Percentiles rank a stretch among this genome's conserved stretches.
phyloP scores from a whole-genome alignment of 1,140 invertebrate genomes.

The Sminthurinus signatus region DNA sequence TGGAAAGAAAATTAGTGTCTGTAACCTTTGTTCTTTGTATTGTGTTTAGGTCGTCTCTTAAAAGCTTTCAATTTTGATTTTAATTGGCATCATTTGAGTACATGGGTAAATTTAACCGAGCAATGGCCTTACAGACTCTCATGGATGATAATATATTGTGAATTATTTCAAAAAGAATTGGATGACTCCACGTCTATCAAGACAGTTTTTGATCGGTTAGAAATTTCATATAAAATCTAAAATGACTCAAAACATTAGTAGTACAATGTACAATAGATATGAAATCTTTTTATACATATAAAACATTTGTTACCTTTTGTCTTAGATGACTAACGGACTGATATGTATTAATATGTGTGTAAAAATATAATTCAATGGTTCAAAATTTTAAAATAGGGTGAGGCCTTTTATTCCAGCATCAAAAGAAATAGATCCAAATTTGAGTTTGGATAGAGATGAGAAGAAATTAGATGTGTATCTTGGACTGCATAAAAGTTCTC shows the following conservation, averaged over 20 bases:
- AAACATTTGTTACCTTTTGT: no score
- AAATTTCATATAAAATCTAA: background rate
- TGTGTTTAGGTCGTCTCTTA: slow-evolving; percentile 68
- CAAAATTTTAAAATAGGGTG: slow-evolving; percentile 53
- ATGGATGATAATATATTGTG: slow-evolving; percentile 93
- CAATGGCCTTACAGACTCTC: slow-evolving; percentile 97
- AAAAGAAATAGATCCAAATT: slow-evolving; percentile 78
- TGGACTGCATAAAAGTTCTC: slow-evolving; percentile 71
- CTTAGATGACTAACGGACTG: no score
- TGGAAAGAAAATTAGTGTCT: background rate
- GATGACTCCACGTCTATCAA: slow-evolving; percentile 81
- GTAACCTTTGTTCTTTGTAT: background rate
- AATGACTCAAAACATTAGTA: background rate
- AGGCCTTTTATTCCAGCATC: slow-evolving; percentile 70
- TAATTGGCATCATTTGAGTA: slow-evolving; percentile 94
- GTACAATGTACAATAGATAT: background rate
- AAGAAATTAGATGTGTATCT: slow-evolving; percentile 90
- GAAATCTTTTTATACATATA: background rate
- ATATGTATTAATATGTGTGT: no score
- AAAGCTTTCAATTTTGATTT: slow-evolving; percentile 99
- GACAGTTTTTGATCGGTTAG: slow-evolving; percentile 84
- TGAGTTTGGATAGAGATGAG: slow-evolving; percentile 88
- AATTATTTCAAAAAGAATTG: slow-evolving; percentile 75
- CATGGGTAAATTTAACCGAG: slow-evolving; percentile 97
- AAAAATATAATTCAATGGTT: no score